Conservation (phyloP, 2,797 vertebrate genomes). For the Meriones psammophilus region DNA sequence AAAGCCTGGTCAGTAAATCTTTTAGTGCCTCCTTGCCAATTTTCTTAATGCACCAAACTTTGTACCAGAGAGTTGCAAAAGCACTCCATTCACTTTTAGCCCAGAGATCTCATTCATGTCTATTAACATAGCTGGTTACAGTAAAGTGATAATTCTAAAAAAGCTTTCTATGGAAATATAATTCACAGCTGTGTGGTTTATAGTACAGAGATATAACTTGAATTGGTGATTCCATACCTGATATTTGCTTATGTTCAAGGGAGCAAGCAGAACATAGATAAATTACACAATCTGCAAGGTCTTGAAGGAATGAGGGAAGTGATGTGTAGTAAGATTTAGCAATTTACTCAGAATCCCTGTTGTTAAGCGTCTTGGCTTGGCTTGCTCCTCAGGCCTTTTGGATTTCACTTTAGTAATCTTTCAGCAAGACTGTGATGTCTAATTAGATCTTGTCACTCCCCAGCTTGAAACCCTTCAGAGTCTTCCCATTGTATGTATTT, state of each 20-base stretch:
- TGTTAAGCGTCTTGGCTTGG: neutral
- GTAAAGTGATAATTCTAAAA: conserved; percentile 29
- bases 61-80: conserved; percentile 74
- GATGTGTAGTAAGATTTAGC: conserved; percentile 19
- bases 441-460: conserved; percentile 50
- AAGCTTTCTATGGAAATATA: conserved; percentile 32
- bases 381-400: conserved; percentile 14
- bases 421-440: neutral
- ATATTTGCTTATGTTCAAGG: conserved; percentile 31
- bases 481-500: neutral
- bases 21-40: conserved; percentile 54
- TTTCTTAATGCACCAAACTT: conserved; percentile 64
- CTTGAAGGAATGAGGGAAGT: conserved; percentile 60
- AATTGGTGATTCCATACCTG: neutral
- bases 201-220: conserved; percentile 48
- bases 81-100: conserved; percentile 61
- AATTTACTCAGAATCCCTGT: conserved; percentile 18
- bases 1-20: conserved; percentile 49
- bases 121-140: conserved; percentile 19
- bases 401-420: conserved; percentile 57
- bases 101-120: conserved; percentile 44
- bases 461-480: conserved; percentile 28
- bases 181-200: neutral
- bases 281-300: conserved; percentile 54
- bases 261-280: conserved; percentile 44